Percentiles rank a stretch among this genome's conserved stretches.
Conservation (phyloP, 2,888 invertebrate species). For the Cryptus viduatorius region DNA sequence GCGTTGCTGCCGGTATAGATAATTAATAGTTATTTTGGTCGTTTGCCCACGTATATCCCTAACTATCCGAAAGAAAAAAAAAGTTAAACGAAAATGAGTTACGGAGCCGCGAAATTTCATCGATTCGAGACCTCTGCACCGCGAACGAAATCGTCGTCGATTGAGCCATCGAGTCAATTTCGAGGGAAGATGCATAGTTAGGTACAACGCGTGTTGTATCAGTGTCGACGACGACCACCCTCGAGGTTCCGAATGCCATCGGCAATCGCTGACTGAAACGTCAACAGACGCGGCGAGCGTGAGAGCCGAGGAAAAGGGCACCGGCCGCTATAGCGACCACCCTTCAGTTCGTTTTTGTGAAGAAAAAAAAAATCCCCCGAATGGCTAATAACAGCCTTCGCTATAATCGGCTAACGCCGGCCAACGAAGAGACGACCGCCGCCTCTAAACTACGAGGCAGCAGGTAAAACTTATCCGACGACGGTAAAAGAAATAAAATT, state of each 20-base stretch:
- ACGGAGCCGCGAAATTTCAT: not conserved
- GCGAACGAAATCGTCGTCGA: not conserved
- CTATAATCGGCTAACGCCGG: constrained; percentile 72
- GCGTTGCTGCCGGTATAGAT: no score
- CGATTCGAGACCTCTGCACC: not conserved
- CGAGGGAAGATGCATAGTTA: not conserved
- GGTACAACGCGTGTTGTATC: constrained; percentile 1
- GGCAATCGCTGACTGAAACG: constrained; percentile 57
- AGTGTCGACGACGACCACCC: constrained; percentile 61
- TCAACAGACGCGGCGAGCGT: constrained; percentile 42
- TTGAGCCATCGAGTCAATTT: constrained; percentile 33
- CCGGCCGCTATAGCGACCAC: constrained; percentile 43
- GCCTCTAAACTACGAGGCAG: constrained; percentile 36
- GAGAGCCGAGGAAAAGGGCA: constrained; percentile 59
- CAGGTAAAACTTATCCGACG: constrained; percentile 72
- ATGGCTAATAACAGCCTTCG: constrained; percentile 73
- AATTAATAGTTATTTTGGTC: no score
- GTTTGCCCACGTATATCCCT: not conserved
- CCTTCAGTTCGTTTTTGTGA: constrained; percentile 58
- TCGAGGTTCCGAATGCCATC: constrained; percentile 60
- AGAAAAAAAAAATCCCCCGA: constrained; percentile 38
- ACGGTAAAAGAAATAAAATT: constrained; percentile 68
- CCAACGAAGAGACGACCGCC: constrained; percentile 44
- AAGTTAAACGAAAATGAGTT: no score
- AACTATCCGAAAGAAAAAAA: not conserved